Evolutionary conservation across 2,113 vertebrate species (phyloP).

Genomic region (Hemichromis elongatus): DNA sequence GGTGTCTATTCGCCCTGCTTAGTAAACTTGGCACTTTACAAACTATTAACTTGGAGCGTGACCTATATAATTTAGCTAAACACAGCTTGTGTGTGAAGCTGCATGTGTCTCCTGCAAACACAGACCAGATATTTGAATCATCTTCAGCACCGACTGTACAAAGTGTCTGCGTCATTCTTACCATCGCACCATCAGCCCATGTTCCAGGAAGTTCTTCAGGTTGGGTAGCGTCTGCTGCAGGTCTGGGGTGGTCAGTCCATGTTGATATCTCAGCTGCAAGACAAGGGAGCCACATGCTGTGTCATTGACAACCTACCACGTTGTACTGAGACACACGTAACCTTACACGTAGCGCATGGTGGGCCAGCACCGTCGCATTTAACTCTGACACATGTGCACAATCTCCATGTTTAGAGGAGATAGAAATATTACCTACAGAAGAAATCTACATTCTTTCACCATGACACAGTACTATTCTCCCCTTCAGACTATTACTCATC

Average conservation of each 20-base stretch:
- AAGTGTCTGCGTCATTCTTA: slow-evolving; percentile 64
- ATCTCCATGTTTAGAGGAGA: slow-evolving; percentile 20
- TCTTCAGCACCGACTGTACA: neutral
- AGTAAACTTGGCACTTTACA: neutral
- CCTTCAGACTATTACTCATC: slow-evolving; percentile 49
- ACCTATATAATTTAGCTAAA: neutral
- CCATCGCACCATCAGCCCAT: slow-evolving; percentile 94
- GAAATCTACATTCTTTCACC: slow-evolving; percentile 45
- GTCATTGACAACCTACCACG: slow-evolving; percentile 11
- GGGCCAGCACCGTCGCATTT: neutral
- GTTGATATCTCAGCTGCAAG: slow-evolving; percentile 91
- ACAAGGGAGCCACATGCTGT: slow-evolving; percentile 15
- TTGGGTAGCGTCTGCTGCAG: slow-evolving; percentile 96
- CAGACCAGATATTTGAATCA: neutral
- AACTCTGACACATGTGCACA: neutral
- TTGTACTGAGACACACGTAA: neutral
- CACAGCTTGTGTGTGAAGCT: neutral
- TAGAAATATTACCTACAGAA: slow-evolving; percentile 35
- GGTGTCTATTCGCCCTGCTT: neutral
- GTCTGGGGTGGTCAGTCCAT: slow-evolving; percentile 92
- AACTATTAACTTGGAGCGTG: neutral
- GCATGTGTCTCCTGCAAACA: neutral
- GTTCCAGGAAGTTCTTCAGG: slow-evolving; percentile 95
- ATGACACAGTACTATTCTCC: slow-evolving; percentile 38
- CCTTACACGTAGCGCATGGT: neutral